These are phyloP conservation scores for Aptenodytes patagonicus DNA, from an alignment of 2,113 vertebrate genomes.

Conservation along the genomic window DNA sequence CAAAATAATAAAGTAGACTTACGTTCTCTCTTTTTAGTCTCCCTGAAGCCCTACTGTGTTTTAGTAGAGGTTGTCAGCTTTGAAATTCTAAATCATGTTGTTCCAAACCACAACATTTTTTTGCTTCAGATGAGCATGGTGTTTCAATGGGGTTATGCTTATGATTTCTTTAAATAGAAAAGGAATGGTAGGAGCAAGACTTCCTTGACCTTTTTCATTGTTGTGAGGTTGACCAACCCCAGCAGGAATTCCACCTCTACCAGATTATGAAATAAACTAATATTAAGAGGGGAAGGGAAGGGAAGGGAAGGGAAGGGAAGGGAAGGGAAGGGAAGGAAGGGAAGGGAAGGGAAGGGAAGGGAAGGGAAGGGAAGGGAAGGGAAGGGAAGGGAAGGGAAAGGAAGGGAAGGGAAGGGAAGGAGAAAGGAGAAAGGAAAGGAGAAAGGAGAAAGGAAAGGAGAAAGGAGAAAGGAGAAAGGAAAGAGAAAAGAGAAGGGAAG, in stretches of 20 bases:
- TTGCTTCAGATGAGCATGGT: not conserved
- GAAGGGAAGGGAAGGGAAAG: no score
- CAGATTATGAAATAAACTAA: not conserved
- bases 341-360: no score
- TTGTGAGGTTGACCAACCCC: not conserved
- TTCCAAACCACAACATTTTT: not conserved
- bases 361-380: fast-evolving
- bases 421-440: no score
- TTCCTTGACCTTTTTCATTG: not conserved
- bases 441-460: no score
- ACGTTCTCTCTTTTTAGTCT: not conserved
- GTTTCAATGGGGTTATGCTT: not conserved
- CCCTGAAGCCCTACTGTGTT: not conserved
- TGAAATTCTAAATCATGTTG: not conserved
- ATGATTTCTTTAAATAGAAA: not conserved
- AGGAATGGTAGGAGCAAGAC: not conserved
- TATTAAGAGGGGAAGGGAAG: no score
- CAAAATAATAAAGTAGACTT: not conserved
- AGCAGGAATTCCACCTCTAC: not conserved
- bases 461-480: no score
- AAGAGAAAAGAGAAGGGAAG: no score
- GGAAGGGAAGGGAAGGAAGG: no score
- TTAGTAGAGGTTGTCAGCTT: not conserved
- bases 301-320: no score
- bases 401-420: no score